These are phyloP conservation scores for Watsonalla binaria DNA, from an alignment of 2,888 invertebrate genomes.

Conservation along the genomic window DNA sequence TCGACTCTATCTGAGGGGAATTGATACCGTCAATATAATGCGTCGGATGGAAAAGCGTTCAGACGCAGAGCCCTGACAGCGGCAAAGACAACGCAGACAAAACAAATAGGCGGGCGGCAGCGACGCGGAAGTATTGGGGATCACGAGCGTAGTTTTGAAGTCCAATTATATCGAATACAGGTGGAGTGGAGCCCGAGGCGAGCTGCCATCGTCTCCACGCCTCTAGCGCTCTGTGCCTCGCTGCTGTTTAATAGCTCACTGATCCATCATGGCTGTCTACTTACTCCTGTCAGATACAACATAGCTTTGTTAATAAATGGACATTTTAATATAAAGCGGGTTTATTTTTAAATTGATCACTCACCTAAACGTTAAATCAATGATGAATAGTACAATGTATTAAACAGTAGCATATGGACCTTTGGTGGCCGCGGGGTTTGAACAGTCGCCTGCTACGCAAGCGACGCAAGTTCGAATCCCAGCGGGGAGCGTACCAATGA, in stretches of 20 bases:
- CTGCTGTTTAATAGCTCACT: background rate
- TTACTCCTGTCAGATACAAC: background rate
- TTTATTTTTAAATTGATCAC: too few species aligned
- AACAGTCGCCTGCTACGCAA: too few species aligned
- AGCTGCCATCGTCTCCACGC: slow-evolving; percentile 20
- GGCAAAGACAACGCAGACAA: slow-evolving; percentile 72
- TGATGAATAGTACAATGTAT: too few species aligned
- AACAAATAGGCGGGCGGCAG: slow-evolving; percentile 70
- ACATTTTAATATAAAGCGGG: too few species aligned
- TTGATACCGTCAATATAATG: slow-evolving; percentile 71
- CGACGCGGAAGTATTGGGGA: slow-evolving; percentile 76
- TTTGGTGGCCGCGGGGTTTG: too few species aligned
- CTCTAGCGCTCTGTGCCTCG: background rate
- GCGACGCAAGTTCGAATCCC: too few species aligned
- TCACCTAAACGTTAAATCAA: too few species aligned
- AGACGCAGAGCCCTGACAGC: slow-evolving; percentile 66
- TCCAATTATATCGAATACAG: slow-evolving; percentile 76
- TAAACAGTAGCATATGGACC: too few species aligned
- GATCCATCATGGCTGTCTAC: background rate
- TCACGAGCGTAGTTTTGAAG: slow-evolving; percentile 74
- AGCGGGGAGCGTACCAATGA: too few species aligned
- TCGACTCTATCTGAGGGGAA: slow-evolving; percentile 53
- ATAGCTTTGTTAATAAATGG: background rate
- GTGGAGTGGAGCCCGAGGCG: slow-evolving; percentile 39
- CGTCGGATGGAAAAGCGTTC: slow-evolving; percentile 64